Conservation (phyloP, 2,113 vertebrate species). For the Aldabrachelys gigantea region DNA sequence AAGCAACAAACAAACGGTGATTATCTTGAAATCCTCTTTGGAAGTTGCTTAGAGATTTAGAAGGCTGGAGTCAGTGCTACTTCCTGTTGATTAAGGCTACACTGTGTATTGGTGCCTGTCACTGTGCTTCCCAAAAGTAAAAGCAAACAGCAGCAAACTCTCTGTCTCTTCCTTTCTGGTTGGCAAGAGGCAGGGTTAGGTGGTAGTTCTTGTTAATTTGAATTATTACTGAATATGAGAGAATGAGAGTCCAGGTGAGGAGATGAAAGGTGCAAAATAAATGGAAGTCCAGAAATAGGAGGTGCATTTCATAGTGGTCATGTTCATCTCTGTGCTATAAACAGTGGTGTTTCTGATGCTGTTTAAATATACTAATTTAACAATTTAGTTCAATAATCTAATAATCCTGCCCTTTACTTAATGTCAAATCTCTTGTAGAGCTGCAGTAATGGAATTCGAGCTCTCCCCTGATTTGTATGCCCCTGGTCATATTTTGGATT, state of each 20-base stretch:
- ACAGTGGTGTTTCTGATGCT: slow-evolving; percentile 4
- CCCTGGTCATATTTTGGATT: slow-evolving; percentile 1
- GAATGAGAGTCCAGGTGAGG: not conserved
- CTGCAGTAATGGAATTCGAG: slow-evolving; percentile 56
- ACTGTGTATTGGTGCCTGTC: not conserved
- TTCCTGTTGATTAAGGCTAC: no score
- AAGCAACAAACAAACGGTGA: not conserved
- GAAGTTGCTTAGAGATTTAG: not conserved
- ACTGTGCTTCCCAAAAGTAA: not conserved
- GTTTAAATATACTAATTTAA: slow-evolving; percentile 53
- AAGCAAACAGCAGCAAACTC: not conserved
- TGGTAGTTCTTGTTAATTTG: not conserved
- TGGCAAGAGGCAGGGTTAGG: not conserved
- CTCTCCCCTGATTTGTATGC: not conserved
- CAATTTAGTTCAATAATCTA: slow-evolving; percentile 47
- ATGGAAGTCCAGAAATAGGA: rapidly evolving
- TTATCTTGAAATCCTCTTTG: not conserved
- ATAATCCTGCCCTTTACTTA: slow-evolving; percentile 46
- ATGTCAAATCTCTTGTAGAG: slow-evolving; percentile 1
- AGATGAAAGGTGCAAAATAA: not conserved
- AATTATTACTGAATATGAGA: not conserved
- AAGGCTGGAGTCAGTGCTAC: no score
- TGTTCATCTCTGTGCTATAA: slow-evolving; percentile 4
- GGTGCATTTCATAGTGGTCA: not conserved
- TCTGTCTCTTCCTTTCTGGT: not conserved